Percentiles rank a stretch among this genome's conserved stretches.
phyloP scores from a whole-genome alignment of 2,113 vertebrate genomes.

The Xerus inauris region DNA sequence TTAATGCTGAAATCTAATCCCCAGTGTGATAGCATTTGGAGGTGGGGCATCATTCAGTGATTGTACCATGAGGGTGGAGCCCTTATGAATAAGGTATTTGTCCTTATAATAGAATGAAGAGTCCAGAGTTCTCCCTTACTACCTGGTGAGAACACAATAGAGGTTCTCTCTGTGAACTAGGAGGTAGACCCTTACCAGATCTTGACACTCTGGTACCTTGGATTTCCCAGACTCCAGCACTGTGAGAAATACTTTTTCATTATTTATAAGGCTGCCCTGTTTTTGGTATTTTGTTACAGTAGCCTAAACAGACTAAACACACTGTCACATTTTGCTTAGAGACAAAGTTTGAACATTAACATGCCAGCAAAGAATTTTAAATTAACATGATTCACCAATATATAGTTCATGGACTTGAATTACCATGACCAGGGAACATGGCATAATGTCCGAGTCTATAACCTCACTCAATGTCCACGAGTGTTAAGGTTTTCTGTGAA shows the following conservation, averaged over 20 bases:
- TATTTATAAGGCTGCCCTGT: neutral
- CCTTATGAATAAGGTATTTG: neutral
- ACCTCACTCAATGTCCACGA: neutral
- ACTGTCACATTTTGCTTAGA: neutral
- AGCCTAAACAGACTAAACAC: too few species aligned
- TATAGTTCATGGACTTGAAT: neutral
- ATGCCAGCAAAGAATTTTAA: neutral
- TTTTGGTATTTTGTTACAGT: neutral
- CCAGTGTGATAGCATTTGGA: neutral
- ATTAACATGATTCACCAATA: neutral
- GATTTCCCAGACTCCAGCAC: neutral
- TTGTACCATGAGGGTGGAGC: neutral
- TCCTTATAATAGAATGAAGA: neutral
- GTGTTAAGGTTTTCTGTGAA: neutral
- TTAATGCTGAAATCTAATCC: neutral
- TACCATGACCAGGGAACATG: neutral
- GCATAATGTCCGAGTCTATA: neutral
- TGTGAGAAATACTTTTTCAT: neutral
- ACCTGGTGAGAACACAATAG: neutral
- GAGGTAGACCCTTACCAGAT: neutral
- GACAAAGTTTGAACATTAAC: neutral
- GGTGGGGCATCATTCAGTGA: too few species aligned
- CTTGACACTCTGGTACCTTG: neutral
- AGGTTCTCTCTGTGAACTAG: neutral
- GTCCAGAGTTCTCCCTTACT: accelerated